Percentiles rank a stretch among this genome's conserved stretches.
These are phyloP conservation scores for Limnephilus rhombicus DNA, from an alignment of 2,888 invertebrate species.

Conservation along the genomic window DNA sequence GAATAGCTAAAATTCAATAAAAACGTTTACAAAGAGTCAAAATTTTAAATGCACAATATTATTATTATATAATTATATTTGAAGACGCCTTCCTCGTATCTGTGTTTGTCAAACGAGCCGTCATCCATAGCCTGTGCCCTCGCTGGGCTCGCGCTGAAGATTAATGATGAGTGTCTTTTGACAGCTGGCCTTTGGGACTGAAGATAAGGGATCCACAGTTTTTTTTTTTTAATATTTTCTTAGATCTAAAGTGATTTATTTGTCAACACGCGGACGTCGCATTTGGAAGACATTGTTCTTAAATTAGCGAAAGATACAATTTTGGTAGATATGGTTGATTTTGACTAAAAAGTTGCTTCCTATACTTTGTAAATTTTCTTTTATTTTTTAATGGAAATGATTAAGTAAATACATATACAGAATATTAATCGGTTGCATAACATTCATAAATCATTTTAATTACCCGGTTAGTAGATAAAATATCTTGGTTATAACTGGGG, in stretches of 20 bases:
- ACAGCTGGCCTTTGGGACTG: slow-evolving; percentile 47
- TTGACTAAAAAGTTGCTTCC: too few species aligned
- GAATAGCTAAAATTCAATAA: not conserved
- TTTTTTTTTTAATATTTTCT: not conserved
- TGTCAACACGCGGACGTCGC: not conserved
- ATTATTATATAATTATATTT: not conserved
- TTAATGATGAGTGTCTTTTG: slow-evolving; percentile 36
- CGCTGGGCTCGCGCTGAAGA: slow-evolving; percentile 28
- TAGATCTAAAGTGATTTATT: not conserved
- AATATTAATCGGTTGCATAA: too few species aligned
- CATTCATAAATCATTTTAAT: too few species aligned
- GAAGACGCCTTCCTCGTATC: not conserved
- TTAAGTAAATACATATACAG: too few species aligned
- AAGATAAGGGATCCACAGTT: not conserved
- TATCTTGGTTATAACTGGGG: too few species aligned
- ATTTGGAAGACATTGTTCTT: not conserved
- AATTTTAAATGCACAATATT: not conserved
- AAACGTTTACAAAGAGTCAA: not conserved
- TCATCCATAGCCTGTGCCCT: not conserved
- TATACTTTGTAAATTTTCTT: too few species aligned
- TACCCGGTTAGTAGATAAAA: too few species aligned
- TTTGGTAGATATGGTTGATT: not conserved
- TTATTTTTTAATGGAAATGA: too few species aligned
- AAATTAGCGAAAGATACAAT: not conserved
- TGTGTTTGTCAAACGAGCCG: slow-evolving; percentile 3